Percentiles rank a stretch among this genome's conserved stretches.
Evolutionary conservation across 2,797 vertebrate species (phyloP).

Genomic region (Anguilla megastoma): DNA sequence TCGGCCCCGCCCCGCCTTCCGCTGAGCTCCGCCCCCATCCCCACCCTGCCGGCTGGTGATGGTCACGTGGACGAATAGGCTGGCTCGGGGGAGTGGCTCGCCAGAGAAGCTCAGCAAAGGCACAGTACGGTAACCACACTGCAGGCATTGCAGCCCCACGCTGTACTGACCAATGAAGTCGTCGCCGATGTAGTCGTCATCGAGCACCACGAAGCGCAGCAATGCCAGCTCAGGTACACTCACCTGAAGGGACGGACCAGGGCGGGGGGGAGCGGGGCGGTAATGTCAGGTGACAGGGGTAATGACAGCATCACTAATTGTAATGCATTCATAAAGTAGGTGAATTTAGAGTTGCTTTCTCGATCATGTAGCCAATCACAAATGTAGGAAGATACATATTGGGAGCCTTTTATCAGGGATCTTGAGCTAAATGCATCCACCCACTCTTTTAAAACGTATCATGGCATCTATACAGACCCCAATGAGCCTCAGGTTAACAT

Average conservation of each 20-base stretch:
- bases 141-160: constrained; percentile 89
- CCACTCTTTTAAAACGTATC: no score
- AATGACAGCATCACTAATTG: background rate
- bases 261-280: no score
- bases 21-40: constrained; percentile 86
- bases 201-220: constrained; percentile 92
- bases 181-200: constrained; percentile 97
- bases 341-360: background rate
- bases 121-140: constrained; percentile 90
- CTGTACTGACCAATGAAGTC: constrained; percentile 97
- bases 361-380: background rate
- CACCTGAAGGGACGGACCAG: constrained; percentile 63
- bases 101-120: constrained; percentile 87
- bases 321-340: background rate
- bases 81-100: constrained; percentile 85
- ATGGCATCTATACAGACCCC: no score
- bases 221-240: constrained; percentile 93
- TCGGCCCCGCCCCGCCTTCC: constrained; percentile 83
- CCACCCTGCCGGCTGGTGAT: constrained; percentile 89
- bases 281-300: background rate
- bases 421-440: background rate
- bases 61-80: constrained; percentile 91
- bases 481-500: no score
- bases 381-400: no score
- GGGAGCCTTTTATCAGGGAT: background rate